Conservation (phyloP, 2,888 invertebrate species). For the Andrena dorsata region DNA sequence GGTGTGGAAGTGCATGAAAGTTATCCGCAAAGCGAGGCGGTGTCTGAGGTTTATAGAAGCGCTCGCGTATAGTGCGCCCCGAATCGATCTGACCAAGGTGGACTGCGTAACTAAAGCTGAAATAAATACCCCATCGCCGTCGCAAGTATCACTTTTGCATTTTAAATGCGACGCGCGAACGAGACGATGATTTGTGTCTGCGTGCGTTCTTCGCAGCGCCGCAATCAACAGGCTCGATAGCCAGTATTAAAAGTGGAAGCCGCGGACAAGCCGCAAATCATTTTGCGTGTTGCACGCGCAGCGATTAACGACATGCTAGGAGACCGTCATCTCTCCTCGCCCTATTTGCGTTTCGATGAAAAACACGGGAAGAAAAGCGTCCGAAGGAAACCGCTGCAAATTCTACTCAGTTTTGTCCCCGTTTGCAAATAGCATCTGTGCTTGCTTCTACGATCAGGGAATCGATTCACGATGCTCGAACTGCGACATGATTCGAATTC, state of each 20-base stretch:
- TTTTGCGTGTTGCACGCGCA: conserved; percentile 66
- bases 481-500: too few species aligned
- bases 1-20: too few species aligned
- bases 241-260: conserved; percentile 43
- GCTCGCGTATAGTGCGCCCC: not conserved
- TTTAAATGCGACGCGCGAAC: conserved; percentile 37
- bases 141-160: conserved; percentile 37
- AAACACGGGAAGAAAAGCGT: not conserved
- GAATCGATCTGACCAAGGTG: conserved; percentile 19
- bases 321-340: not conserved
- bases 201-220: conserved; percentile 30
- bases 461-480: not conserved
- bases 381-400: not conserved
- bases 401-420: not conserved
- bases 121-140: conserved; percentile 18
- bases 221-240: conserved; percentile 45
- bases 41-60: not conserved
- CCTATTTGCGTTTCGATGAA: conserved; percentile 2
- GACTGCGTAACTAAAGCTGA: conserved; percentile 6
- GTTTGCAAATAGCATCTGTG: not conserved
- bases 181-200: conserved; percentile 56
- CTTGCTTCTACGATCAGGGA: not conserved
- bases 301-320: conserved; percentile 63
- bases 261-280: conserved; percentile 58
- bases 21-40: not conserved